phyloP scores from a whole-genome alignment of 2,113 vertebrate species.

The Tenebrosternarchus preto region DNA sequence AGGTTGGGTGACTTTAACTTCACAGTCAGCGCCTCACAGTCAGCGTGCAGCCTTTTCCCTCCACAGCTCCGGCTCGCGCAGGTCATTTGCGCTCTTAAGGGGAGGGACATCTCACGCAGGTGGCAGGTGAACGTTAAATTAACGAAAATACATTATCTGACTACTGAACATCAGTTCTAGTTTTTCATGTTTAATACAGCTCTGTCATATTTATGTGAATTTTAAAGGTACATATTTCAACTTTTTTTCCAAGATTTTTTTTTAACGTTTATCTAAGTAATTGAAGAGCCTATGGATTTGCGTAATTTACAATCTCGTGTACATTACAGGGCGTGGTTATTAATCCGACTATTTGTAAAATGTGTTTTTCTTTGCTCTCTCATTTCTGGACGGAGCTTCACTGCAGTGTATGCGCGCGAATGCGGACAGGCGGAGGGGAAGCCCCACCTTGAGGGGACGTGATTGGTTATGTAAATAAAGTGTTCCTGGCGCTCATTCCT shows the following conservation, averaged over 20 bases:
- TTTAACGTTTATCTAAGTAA: too few species aligned
- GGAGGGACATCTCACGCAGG: not conserved
- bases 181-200: too few species aligned
- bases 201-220: not conserved
- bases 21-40: not conserved
- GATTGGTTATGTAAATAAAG: conserved; percentile 94
- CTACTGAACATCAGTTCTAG: too few species aligned
- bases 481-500: conserved; percentile 63
- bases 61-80: not conserved
- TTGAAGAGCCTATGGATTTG: too few species aligned
- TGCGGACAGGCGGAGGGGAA: conserved; percentile 50
- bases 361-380: not conserved
- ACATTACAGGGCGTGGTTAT: not conserved
- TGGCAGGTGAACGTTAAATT: not conserved
- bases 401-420: conserved; percentile 1
- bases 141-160: not conserved
- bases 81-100: not conserved
- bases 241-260: too few species aligned
- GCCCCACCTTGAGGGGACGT: conserved; percentile 87
- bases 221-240: not conserved
- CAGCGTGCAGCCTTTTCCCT: not conserved
- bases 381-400: not conserved
- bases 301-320: not conserved
- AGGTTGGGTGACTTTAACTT: not conserved
- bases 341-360: not conserved